Evolutionary conservation across 1,140 invertebrate species (phyloP).

Genomic region (Coptotermes formosanus): DNA sequence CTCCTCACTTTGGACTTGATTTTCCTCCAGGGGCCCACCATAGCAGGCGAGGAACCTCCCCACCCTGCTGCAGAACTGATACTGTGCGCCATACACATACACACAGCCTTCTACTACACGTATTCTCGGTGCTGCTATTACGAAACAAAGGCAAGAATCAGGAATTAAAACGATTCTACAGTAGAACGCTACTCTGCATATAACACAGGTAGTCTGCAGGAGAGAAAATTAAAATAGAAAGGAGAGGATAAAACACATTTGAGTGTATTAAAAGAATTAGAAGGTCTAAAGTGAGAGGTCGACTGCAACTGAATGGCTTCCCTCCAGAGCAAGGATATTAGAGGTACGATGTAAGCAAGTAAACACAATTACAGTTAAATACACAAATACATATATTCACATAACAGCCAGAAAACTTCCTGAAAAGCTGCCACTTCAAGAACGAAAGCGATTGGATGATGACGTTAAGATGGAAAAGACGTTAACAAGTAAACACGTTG

Average conservation of each 20-base stretch:
- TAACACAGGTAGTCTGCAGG: constrained; percentile 4
- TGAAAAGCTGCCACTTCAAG: too few species aligned
- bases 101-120: background rate
- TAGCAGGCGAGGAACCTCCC: constrained; percentile 2
- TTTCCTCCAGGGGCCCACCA: constrained; percentile 32
- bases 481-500: too few species aligned
- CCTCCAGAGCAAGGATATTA: too few species aligned
- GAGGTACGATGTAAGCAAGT: too few species aligned
- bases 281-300: background rate
- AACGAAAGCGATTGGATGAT: too few species aligned
- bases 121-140: background rate
- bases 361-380: too few species aligned
- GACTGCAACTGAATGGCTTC: too few species aligned
- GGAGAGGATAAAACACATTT: background rate
- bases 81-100: constrained; percentile 4
- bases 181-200: background rate
- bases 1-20: constrained; percentile 34
- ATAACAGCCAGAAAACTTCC: too few species aligned
- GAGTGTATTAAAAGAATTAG: constrained; percentile 17
- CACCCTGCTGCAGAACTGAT: background rate
- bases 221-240: constrained; percentile 11
- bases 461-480: too few species aligned
- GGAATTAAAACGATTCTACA: constrained; percentile 9
- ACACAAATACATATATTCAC: too few species aligned
- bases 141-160: constrained; percentile 16